These are phyloP conservation scores for Myotis lucifugus DNA, from an alignment of 2,113 vertebrate species.

Conservation along the genomic window DNA sequence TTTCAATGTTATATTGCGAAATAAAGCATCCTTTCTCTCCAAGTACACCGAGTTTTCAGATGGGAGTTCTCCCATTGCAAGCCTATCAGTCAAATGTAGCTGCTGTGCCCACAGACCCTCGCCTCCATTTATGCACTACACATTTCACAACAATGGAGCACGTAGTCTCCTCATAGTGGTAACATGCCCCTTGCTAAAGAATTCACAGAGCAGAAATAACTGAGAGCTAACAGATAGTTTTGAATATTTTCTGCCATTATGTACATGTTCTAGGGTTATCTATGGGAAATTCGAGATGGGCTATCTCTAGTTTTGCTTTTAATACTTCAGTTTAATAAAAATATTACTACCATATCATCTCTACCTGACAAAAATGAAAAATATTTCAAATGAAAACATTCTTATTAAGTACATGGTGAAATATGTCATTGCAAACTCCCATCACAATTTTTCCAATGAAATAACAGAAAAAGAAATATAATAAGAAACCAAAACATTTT, in stretches of 20 bases:
- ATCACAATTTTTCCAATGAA: not conserved
- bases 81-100: not conserved
- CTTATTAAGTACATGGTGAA: not conserved
- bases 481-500: not conserved
- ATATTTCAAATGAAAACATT: constrained; percentile 39
- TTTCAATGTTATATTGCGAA: constrained; percentile 71
- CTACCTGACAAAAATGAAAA: not conserved
- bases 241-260: not conserved
- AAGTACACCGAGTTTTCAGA: not conserved
- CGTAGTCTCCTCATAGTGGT: fast-evolving
- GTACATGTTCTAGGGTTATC: not conserved
- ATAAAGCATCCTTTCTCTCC: constrained; percentile 63
- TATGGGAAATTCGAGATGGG: not conserved
- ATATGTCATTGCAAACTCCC: not conserved
- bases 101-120: not conserved
- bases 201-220: constrained; percentile 17
- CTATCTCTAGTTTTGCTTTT: not conserved
- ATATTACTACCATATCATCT: not conserved
- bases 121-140: not conserved
- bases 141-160: not conserved
- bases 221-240: not conserved
- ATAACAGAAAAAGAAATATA: not conserved
- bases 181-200: not conserved
- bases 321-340: constrained; percentile 16
- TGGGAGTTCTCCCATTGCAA: constrained; percentile 41